A percentile compares a stretch with the other conserved stretches of the same genome.
phyloP scores from a whole-genome alignment of 2,888 invertebrate genomes.

The Erebia epiphron region DNA sequence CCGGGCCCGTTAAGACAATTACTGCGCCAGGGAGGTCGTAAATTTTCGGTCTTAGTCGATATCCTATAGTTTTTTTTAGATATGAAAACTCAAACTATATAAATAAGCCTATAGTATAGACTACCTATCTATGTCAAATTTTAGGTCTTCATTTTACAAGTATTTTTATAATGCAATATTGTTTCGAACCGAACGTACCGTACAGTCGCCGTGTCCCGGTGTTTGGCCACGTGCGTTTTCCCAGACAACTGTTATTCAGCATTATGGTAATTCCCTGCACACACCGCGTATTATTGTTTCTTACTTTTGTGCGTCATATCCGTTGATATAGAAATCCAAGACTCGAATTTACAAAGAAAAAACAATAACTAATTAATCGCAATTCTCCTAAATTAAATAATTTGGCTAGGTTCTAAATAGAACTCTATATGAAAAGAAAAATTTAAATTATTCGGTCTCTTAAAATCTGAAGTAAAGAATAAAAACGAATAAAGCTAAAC shows the following conservation, averaged over 20 bases:
- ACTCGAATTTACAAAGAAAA: neutral
- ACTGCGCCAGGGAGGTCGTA: too few relatives aligned
- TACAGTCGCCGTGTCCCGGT: conserved; percentile 46
- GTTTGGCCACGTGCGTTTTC: conserved; percentile 73
- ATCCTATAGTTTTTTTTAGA: too few relatives aligned
- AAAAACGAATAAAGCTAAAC: too few relatives aligned
- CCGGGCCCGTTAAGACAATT: too few relatives aligned
- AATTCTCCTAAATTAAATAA: too few relatives aligned
- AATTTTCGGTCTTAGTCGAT: too few relatives aligned
- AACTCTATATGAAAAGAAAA: too few relatives aligned
- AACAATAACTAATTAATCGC: too few relatives aligned
- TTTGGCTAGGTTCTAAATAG: too few relatives aligned
- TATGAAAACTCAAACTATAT: too few relatives aligned
- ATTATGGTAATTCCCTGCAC: conserved; percentile 73
- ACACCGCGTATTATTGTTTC: conserved; percentile 62
- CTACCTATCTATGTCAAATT: neutral
- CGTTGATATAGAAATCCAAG: neutral
- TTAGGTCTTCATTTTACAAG: conserved; percentile 16
- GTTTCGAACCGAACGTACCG: conserved; percentile 31
- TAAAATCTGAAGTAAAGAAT: too few relatives aligned
- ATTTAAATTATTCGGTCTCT: too few relatives aligned
- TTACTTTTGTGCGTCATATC: conserved; percentile 56
- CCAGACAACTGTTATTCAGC: conserved; percentile 69
- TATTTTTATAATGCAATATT: conserved; percentile 39
- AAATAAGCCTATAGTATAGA: neutral